Base-by-base conservation (phyloP, 2,888 invertebrate species). In the Amiota mariae region DNA sequence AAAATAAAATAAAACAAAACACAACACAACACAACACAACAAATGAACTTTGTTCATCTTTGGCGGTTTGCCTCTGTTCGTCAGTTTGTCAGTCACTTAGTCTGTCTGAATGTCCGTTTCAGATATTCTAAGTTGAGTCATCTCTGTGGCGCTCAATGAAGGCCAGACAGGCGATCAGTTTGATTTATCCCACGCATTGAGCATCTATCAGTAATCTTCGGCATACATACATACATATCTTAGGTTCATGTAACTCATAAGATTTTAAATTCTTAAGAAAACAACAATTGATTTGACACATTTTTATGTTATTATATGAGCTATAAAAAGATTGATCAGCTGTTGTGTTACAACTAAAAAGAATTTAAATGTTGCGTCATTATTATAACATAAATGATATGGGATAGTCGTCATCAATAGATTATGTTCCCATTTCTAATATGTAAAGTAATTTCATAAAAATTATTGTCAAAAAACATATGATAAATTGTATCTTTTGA, bases 11-110 rank as follows among this genome's bases (percentile, higher is more conserved):
- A 36, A 80, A 64, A 76, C 73, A 56, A 68, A 70, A 77, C 77
- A 6, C 6, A 36, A 80, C 63, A 76, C 73, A 56, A 68, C 67
- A 77, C 77, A 75, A 67, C 15, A 57, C 18, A n/a, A 72, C 67
- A 56, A 57, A 72, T 54, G 36, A 72, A 59, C 66, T n/a, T 20
- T 63, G 2, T 46, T 46, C 46, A n/a, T 46, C 13, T 47, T 48
- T 11, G 6, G 54, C 54, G 1, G n/a, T 15, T 54, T 15, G 54
- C 15, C 13, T 51, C 51, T 12, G 51, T 54, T 15, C n/a, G 54
- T 12, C 36, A 36, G 36, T 36, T 6, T 6, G 36, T 36, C 6
- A 36, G 36, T 36, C 36, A 6, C 6, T 36, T 4, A 2, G 54
- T 64, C 46, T 49, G 67, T 67, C 49, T 48, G 49, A 15, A 2